Base-by-base conservation (phyloP, 1,140 invertebrate species). In the Leptinotarsa lineolata region DNA sequence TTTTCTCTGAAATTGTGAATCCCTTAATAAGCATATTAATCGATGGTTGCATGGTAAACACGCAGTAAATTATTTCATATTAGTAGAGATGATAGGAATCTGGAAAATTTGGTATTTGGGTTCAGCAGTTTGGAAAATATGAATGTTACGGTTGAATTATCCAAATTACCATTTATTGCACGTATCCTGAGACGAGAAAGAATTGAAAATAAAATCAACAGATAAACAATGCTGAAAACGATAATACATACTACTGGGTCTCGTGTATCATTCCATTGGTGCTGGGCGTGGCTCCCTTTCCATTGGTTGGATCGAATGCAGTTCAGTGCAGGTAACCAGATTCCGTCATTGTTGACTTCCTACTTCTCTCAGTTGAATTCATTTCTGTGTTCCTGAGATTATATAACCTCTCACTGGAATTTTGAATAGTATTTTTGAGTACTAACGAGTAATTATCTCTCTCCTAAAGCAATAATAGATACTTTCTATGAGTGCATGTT, bases 21-120 rank as follows among this genome's bases (percentile, higher is more conserved):
- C 61, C 61, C 61, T 63, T 63, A 63, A 63, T 63, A 63, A 63
- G 61, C 61, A 63, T 63, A 63, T 63, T 63, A 63, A 63, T 63
- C 61, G 61, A 63, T 63, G 24, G 61, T 30, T 63, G 61, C 16
- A 21, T 63, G 61, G 61, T 63, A 30, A 63, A 63, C 61, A 30
- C 24, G 24, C 24, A 20, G 61, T 63, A 63, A 63, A 63, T 63
- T 63, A 63, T 63, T 63, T 63, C 13, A n/a, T 63, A 63, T 63
- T 63, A 22, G 61, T 30, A 63, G n/a, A 22, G 6, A 63, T 63
- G 24, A 16, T 22, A 20, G 24, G 20, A 63, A 18, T 22, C 24
- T 20, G 61, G n/a, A 21, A 63, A 63, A 63, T 63, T 63, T 20
- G 16, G 1, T 20, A 21, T 20, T 63, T 63, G 61, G 13, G 12